phyloP scores from a whole-genome alignment of 2,888 invertebrate genomes.

The Aphidius colemani region DNA sequence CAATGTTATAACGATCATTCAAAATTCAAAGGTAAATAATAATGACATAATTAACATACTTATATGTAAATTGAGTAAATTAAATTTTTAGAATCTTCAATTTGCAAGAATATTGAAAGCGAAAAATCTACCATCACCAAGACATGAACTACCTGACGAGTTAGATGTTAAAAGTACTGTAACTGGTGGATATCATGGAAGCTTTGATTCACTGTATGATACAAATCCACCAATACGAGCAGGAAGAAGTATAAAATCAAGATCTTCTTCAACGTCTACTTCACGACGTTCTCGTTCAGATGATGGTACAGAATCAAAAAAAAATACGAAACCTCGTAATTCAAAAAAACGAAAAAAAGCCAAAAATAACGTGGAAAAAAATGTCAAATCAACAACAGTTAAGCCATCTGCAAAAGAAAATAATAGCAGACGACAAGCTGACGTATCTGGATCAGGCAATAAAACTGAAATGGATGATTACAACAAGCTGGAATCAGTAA shows the following conservation, averaged over 20 bases:
- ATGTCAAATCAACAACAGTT: neutral
- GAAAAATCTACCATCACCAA: constrained; percentile 37
- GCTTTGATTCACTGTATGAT: neutral
- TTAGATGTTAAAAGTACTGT: neutral
- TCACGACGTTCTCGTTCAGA: neutral
- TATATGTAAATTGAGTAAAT: constrained; percentile 1
- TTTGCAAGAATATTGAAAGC: constrained; percentile 26
- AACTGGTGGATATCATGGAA: neutral
- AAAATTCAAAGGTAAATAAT: constrained; percentile 31
- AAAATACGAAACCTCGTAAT: neutral
- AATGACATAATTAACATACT: neutral
- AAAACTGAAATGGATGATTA: constrained; percentile 31
- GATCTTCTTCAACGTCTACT: constrained; percentile 31
- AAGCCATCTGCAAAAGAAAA: constrained; percentile 14
- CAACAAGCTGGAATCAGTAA: constrained; percentile 27
- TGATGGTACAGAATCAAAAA: neutral
- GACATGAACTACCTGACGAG: constrained; percentile 30
- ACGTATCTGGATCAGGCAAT: neutral
- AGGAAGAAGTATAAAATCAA: constrained; percentile 29
- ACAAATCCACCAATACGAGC: constrained; percentile 11
- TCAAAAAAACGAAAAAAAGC: constrained; percentile 17
- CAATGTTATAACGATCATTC: constrained; percentile 36
- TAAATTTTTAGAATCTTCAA: constrained; percentile 35
- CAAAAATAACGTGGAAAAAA: constrained; percentile 20
- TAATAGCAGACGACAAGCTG: constrained; percentile 2